Base-by-base conservation (phyloP, 2,113 vertebrate species). In the Sakesphorus luctuosus region DNA sequence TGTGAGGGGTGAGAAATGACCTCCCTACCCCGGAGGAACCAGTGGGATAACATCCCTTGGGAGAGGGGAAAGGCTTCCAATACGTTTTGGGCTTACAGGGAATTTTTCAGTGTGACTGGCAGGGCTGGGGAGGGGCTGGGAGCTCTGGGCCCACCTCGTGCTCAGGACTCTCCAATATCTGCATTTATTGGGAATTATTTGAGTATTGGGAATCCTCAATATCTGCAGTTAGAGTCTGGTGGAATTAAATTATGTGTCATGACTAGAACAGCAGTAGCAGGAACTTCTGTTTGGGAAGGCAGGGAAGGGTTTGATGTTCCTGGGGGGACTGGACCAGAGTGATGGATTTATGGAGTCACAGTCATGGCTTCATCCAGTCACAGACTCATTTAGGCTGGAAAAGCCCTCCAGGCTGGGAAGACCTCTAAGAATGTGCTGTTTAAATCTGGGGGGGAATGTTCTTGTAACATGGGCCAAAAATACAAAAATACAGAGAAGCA, bases 1-100 rank as follows among this genome's bases (percentile, higher is more conserved):
- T 59, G n/a, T 35, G 56, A 17, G 23, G 8, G 20, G 35, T 44
- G 59, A n/a, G 44, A n/a, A 77, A 23, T 6, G 4, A 7, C 5
- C 8, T 20, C n/a, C 38, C 25, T 29, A 0, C 2, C 3, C 2
- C 1, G 52, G 25, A 72, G 65, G n/a, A 43, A 6, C 5, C 13
- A 13, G 11, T 16, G 56, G 46, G 36, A 31, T 31, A 1, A 35
- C 3, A 2, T 19, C 26, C 31, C 35, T 50, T 0, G 2, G 56
- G 61, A 58, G 7, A 7, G 13, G 0, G 0, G 18, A 36, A 38
- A 13, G 25, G 13, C 7, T 65, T 6, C 10, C 68, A 46, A 15
- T 19, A 16, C 18, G 11, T 52, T 84, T 20, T 43, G 44, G 52
- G 65, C 6, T 52, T 13, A 0, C 0, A 10, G 67, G 75, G 26